A percentile compares a stretch with the other conserved stretches of the same genome.
These are phyloP conservation scores for Neria commutata DNA, from an alignment of 2,888 invertebrate species.

Conservation along the genomic window DNA sequence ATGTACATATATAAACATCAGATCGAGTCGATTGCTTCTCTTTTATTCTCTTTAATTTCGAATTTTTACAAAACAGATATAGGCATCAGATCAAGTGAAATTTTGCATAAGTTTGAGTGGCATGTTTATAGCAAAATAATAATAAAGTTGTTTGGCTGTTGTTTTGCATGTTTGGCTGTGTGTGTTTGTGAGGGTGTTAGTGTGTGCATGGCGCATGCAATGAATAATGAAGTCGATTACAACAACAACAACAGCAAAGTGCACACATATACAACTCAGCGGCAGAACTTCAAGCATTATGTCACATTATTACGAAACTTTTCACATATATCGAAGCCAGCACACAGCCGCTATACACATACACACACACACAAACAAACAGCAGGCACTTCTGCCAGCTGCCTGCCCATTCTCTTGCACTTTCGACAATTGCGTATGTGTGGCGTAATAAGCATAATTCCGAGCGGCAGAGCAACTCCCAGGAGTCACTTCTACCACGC, in stretches of 20 bases:
- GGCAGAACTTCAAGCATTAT: neutral
- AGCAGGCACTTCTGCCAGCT: too few species aligned
- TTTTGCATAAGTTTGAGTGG: too few species aligned
- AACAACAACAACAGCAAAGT: neutral
- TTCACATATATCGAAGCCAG: neutral
- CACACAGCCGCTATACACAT: neutral
- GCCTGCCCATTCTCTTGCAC: slow-evolving; percentile 20
- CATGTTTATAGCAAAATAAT: too few species aligned
- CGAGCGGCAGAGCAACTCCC: neutral
- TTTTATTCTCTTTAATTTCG: too few species aligned
- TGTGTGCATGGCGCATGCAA: neutral
- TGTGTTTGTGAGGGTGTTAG: neutral
- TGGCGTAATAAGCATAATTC: slow-evolving; percentile 20
- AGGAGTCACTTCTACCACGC: neutral
- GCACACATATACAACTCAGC: neutral
- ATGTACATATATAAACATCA: too few species aligned
- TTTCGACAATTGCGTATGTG: too few species aligned
- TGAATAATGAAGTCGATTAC: neutral
- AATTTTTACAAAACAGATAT: neutral
- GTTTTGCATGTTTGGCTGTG: neutral
- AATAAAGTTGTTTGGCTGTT: neutral
- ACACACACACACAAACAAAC: neutral
- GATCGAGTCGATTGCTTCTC: too few species aligned
- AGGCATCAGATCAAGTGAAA: neutral
- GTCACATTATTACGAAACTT: neutral